phyloP scores from a whole-genome alignment of 2,113 vertebrate genomes.

The Eclectus roratus region DNA sequence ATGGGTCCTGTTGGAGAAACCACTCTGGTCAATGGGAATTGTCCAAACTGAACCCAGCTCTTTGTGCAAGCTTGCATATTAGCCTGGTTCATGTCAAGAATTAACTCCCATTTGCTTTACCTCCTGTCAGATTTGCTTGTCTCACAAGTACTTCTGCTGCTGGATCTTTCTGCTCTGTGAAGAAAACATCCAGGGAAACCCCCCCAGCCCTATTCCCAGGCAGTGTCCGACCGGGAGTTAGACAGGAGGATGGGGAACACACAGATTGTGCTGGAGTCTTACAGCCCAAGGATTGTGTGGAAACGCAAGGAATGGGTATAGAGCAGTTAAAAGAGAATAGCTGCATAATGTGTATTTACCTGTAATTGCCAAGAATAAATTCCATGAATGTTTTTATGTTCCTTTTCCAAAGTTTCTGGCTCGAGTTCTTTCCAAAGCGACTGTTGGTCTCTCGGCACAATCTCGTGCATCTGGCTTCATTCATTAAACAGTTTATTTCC shows the following conservation, averaged over 20 bases:
- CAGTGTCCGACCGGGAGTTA: neutral
- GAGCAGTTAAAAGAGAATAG: neutral
- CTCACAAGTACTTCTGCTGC: neutral
- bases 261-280: neutral
- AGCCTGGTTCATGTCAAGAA: neutral
- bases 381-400: neutral
- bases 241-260: neutral
- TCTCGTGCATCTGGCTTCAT: neutral
- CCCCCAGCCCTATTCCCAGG: neutral
- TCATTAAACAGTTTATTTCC: conserved; percentile 16
- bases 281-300: neutral
- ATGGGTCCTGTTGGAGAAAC: neutral
- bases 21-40: neutral
- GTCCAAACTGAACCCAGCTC: neutral
- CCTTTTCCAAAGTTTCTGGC: conserved; percentile 9
- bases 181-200: neutral
- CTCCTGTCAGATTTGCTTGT: neutral
- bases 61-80: neutral
- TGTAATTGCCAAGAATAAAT: conserved; percentile 37
- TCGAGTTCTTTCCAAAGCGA: neutral
- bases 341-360: conserved; percentile 1
- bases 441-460: neutral
- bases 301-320: neutral
- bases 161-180: neutral
- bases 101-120: neutral